Evolutionary conservation across 1,140 invertebrate species (phyloP).

Genomic region (Bilobella aurantiaca): DNA sequence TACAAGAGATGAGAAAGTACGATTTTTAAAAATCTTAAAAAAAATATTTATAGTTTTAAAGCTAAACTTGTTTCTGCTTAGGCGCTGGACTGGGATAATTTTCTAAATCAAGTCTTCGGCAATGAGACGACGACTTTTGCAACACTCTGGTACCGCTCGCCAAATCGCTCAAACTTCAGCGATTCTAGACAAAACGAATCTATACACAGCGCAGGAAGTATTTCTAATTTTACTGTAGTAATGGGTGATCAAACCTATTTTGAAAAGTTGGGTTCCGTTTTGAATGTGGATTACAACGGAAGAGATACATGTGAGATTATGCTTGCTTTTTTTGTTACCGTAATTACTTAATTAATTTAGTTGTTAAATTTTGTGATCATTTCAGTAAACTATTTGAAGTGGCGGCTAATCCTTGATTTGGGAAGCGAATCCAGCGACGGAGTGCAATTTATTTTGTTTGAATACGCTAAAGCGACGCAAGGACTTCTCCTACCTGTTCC

Average conservation of each 20-base stretch:
- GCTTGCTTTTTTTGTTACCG: not conserved
- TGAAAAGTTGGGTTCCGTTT: not conserved
- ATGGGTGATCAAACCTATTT: not conserved
- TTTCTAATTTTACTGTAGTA: not conserved
- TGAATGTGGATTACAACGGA: not conserved
- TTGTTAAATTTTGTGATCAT: not conserved
- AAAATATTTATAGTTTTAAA: too few relatives aligned
- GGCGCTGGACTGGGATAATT: too few relatives aligned
- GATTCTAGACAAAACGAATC: not conserved
- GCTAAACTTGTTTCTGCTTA: too few relatives aligned
- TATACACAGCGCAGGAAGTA: not conserved
- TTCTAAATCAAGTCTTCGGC: too few relatives aligned
- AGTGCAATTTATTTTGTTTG: slow-evolving; percentile 19
- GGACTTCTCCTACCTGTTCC: slow-evolving; percentile 22
- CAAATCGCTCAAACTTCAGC: too few relatives aligned
- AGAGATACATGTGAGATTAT: not conserved
- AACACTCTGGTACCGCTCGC: too few relatives aligned
- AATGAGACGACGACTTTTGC: too few relatives aligned
- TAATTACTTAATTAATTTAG: not conserved
- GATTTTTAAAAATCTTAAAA: too few relatives aligned
- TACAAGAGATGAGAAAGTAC: too few relatives aligned
- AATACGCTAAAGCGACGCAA: slow-evolving; percentile 19
- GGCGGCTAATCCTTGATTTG: slow-evolving; percentile 22
- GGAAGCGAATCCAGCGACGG: slow-evolving; percentile 20
- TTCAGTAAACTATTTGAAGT: slow-evolving; percentile 29